These are phyloP conservation scores for Ceyx erithaca DNA, from an alignment of 2,797 vertebrate genomes.

Conservation along the genomic window DNA sequence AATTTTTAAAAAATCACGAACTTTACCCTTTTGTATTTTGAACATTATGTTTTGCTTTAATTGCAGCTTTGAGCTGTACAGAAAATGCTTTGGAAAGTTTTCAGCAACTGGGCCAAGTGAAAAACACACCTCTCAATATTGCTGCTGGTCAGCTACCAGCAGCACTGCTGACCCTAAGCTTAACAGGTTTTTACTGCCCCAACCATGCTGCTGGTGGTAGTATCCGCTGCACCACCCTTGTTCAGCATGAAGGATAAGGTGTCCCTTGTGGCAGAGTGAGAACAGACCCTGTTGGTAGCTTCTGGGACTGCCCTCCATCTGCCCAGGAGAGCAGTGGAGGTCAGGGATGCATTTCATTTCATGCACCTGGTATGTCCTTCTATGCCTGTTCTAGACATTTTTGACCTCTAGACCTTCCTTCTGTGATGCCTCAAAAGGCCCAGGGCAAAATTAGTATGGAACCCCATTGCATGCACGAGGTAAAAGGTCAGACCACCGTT, in stretches of 20 bases:
- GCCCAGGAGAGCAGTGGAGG: not conserved
- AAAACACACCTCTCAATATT: not conserved
- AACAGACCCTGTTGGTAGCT: rapidly evolving
- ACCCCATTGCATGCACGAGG: not conserved
- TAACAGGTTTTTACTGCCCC: not conserved
- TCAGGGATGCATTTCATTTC: not conserved
- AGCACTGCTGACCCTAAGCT: not conserved
- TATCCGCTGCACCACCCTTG: not conserved
- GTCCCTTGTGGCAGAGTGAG: not conserved
- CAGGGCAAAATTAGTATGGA: not conserved
- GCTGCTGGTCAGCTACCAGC: rapidly evolving
- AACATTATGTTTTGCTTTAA: slow-evolving; percentile 8
- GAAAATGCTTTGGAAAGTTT: not conserved
- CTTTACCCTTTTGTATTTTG: slow-evolving; percentile 81
- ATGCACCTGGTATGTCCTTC: not conserved
- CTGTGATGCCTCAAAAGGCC: not conserved
- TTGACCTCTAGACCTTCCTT: slow-evolving; percentile 19
- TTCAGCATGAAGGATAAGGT: not conserved
- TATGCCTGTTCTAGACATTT: slow-evolving; percentile 19
- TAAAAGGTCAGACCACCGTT: not conserved
- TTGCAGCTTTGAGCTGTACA: slow-evolving; percentile 11
- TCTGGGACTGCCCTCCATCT: not conserved
- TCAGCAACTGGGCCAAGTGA: not conserved
- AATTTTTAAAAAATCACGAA: slow-evolving; percentile 73
- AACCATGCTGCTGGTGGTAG: not conserved